Evolutionary conservation across 2,888 invertebrate genomes (phyloP).

Genomic region (Spodoptera picta): DNA sequence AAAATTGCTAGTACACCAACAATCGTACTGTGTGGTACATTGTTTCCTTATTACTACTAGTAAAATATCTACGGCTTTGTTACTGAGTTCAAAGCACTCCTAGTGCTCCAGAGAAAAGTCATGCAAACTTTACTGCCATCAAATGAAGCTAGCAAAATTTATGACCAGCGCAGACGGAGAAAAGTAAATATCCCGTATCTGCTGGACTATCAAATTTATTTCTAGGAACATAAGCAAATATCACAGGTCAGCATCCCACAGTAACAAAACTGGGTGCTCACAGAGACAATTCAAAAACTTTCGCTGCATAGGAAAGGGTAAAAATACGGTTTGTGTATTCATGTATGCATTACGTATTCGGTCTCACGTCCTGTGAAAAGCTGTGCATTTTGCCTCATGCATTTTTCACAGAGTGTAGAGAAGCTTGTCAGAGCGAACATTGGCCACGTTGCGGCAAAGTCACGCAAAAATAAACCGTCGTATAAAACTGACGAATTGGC

Average conservation of each 20-base stretch:
- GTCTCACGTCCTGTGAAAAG: slow-evolving; percentile 59
- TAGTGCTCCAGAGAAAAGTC: neutral
- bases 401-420: slow-evolving; percentile 66
- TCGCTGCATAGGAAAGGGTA: slow-evolving; percentile 47
- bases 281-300: slow-evolving; percentile 48
- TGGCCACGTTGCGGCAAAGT: slow-evolving; percentile 60
- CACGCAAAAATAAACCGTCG: slow-evolving; percentile 53
- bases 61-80: neutral
- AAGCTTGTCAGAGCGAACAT: slow-evolving; percentile 58
- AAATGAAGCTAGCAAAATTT: slow-evolving; percentile 34
- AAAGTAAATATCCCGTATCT: slow-evolving; percentile 37
- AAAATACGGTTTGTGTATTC: slow-evolving; percentile 41
- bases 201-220: slow-evolving; percentile 37
- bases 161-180: slow-evolving; percentile 19
- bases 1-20: too few relatives aligned
- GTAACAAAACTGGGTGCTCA: slow-evolving; percentile 24
- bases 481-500: slow-evolving; percentile 47
- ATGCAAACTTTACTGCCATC: slow-evolving; percentile 14
- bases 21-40: too few relatives aligned
- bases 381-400: slow-evolving; percentile 68
- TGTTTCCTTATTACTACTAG: neutral
- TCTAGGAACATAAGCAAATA: slow-evolving; percentile 39
- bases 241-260: slow-evolving; percentile 29
- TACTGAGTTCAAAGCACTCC: slow-evolving; percentile 8
- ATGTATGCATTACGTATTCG: slow-evolving; percentile 61